Evolutionary conservation across 2,888 invertebrate genomes (phyloP), one percentile per base, ranked within the genome.

Genomic region (Diachrysia chrysitis): DNA sequence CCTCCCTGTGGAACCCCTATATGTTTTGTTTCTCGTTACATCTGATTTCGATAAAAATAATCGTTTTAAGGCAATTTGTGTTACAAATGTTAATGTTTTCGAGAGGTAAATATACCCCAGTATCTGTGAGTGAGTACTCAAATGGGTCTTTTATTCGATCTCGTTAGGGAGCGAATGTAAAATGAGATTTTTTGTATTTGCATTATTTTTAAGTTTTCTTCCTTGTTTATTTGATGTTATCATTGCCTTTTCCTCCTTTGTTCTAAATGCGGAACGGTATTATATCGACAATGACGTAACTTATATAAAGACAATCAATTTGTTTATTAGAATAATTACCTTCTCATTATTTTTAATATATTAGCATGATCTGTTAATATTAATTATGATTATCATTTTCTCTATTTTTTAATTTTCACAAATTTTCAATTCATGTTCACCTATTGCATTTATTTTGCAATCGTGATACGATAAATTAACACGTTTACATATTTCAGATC

Each of bases 1-100:
- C 65, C 57, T 77, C 78, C 76, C 75, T 76, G 80, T 69, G 67
- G 65, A 59, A 71, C 58, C 65, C 74, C 55, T 69, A 58, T 71
- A 57, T 62, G 63, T 81, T 77, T 77, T 64, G 71, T 71, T 72
- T 68, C 57, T 56, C 58, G 64, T 73, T 77, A 66, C 56, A 64
- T 76, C 70, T 71, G 56, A 70, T 72, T 69, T 58, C 60, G 55
- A 75, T 73, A 61, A 69, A 69, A 69, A 65, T 65, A 25, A 73
- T 69, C 54, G 63, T 66, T 69, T 64, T 54, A 54, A 59, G 58
- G 69, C 54, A 59, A 65, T 75, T 78, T 60, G 46, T 59, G 29
- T 58, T 62, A 54, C 48, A 48, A 53, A 57, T 35, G 53, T 53
- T 48, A 25, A 32, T 73, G 42, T 77, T 77, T 64, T 62, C 23